Base-by-base conservation (phyloP, 2,888 invertebrate genomes). In the Coecobrya sp. region DNA sequence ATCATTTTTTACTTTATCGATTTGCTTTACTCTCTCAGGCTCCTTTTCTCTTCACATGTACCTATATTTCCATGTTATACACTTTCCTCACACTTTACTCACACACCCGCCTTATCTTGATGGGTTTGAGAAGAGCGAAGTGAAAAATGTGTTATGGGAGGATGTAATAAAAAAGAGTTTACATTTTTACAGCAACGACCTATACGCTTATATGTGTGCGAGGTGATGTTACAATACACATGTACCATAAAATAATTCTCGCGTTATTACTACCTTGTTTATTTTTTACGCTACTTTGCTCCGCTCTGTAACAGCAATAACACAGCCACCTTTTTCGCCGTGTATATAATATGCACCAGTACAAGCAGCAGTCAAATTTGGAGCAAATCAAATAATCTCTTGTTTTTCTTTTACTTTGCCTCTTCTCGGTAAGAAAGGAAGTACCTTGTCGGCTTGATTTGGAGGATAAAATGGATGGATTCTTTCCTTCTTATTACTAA, bases 1-100 rank as follows among this genome's bases (percentile, higher is more conserved):
- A 85, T 65, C 82, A 42, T 62, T 62, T 81, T 65, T 19, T 59
- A 42, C 73, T 82, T 82, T 62, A 82, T 82, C 82, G 82, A 82
- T 82, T 79, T 36, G 59, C 36, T 59, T 81, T 16, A n/a, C 62
- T 27, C 59, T 25, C 62, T 30, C 36, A n/a, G 76, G 30, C 79
- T 52, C 79, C 7, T 27, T 73, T 49, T 22, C n/a, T 27, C 16
- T 42, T 55, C 52, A 10, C 5, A 19, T 55, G n/a, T n/a, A 19
- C 55, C 19, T 55, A 0, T 19, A 1, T 55, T 7, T 16, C 30
- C 22, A 19, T 16, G 70, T 36, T 70, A 36, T 70, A 13, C 36
- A 36, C 36, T 55, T 55, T 55, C 19, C 19, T 45, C 42, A 4
- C 8, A 45, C 8, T 73, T 11, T 25, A 30, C n/a, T n/a, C n/a